A percentile compares a stretch with the other conserved stretches of the same genome.
Evolutionary conservation across 2,888 invertebrate genomes (phyloP).

Genomic region (Agriopis marginaria): DNA sequence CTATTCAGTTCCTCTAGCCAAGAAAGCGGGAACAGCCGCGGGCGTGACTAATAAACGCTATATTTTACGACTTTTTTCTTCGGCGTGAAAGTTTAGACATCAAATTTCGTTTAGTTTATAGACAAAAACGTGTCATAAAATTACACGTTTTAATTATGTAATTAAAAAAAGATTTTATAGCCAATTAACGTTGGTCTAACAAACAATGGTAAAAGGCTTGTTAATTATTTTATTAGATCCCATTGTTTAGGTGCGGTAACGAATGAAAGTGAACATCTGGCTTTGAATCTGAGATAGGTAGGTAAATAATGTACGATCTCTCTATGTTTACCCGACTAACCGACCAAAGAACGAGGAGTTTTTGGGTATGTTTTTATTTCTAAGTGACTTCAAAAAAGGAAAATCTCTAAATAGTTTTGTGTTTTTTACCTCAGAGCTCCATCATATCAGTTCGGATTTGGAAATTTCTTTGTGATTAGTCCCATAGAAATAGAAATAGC

Average conservation of each 20-base stretch:
- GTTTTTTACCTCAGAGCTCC: too few species aligned
- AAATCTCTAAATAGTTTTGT: too few species aligned
- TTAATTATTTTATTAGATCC: constrained; percentile 54
- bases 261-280: constrained; percentile 26
- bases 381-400: too few species aligned
- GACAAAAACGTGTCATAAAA: constrained; percentile 9
- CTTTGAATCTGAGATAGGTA: neutral
- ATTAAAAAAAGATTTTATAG: constrained; percentile 51
- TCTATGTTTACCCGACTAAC: too few species aligned
- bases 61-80: neutral
- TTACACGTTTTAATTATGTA: constrained; percentile 40
- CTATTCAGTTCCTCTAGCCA: neutral
- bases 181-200: constrained; percentile 49
- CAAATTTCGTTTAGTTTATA: constrained; percentile 24
- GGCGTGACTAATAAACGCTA: neutral
- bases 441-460: too few species aligned
- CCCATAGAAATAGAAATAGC: too few species aligned
- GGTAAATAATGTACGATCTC: too few species aligned
- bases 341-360: too few species aligned
- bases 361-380: too few species aligned
- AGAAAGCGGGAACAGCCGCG: neutral
- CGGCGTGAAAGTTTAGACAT: constrained; percentile 20
- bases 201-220: constrained; percentile 52
- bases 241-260: constrained; percentile 49
- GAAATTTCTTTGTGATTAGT: too few species aligned